Percentiles rank a stretch among this genome's conserved stretches.
Conservation (phyloP, 2,797 vertebrate genomes). For the Cottoperca gobio region DNA sequence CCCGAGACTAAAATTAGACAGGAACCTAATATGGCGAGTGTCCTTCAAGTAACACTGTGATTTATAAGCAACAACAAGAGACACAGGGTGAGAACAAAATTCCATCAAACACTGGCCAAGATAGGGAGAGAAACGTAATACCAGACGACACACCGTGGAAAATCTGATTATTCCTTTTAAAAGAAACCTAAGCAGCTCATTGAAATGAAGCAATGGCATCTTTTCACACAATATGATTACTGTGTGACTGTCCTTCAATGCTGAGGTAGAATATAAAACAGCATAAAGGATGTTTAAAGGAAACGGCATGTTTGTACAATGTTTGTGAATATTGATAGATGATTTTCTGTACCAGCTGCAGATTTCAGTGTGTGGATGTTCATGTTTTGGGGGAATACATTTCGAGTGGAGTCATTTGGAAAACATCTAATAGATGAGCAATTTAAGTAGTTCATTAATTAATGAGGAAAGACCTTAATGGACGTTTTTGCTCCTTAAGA, state of each 20-base stretch:
- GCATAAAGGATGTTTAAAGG: constrained; percentile 29
- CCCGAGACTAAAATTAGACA: constrained; percentile 79
- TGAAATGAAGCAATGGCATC: constrained; percentile 50
- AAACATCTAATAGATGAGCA: constrained; percentile 23
- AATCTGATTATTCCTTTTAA: constrained; percentile 60
- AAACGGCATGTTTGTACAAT: background rate
- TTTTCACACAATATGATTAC: constrained; percentile 48
- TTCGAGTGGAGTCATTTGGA: constrained; percentile 17
- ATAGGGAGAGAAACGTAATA: constrained; percentile 35
- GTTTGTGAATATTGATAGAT: constrained; percentile 38
- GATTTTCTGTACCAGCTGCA: background rate
- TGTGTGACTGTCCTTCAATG: constrained; percentile 49
- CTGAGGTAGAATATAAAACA: constrained; percentile 50
- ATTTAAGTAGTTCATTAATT: constrained; percentile 25
- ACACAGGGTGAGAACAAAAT: constrained; percentile 33
- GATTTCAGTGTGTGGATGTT: background rate
- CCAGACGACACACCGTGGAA: constrained; percentile 26
- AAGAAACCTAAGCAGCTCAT: constrained; percentile 50
- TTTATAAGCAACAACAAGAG: constrained; percentile 68
- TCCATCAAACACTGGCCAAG: constrained; percentile 27
- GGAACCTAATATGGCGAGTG: constrained; percentile 75
- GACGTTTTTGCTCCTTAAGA: constrained; percentile 14
- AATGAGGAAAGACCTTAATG: constrained; percentile 18
- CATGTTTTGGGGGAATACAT: background rate
- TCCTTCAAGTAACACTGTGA: constrained; percentile 77